Evolutionary conservation across 2,113 vertebrate genomes (phyloP), one percentile per base, ranked within the genome.

Genomic region (Callionymus lyra): DNA sequence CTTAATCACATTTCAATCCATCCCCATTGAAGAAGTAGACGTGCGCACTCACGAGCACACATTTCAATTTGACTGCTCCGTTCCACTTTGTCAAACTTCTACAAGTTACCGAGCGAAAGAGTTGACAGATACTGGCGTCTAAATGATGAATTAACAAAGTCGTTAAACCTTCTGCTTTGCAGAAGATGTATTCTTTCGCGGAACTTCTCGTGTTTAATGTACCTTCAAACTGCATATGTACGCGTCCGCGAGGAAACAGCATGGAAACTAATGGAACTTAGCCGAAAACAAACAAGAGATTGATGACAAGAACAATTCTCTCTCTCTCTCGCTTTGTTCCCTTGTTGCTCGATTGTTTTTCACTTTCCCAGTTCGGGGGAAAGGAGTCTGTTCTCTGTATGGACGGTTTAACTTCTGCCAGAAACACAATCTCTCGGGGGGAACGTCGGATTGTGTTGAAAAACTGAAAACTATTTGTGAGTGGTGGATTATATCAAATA

Each of bases 351-450:
- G 27, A 57, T 63, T 60, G 51, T 50, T 68, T 41, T 36, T 13
- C 56, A 39, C 40, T 33, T 39, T 50, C 51, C 55, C 27, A 44
- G 42, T 44, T n/a, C n/a, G n/a, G 64, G 32, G 53, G 56, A 41
- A 50, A 18, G 41, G 42, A 34, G 50, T 70, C 70, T 59, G 62
- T 68, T 67, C 63, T 56, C 56, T 37, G 55, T 60, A 65, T 51
- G 49, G 46, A 68, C 56, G 51, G 54, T 48, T 60, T 56, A 62
- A 59, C 50, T 68, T 59, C 34, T 58, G 31, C 56, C 16, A 47
- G 51, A 62, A 65, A 62, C 53, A 70, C 51, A 55, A 56, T 68
- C 68, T 75, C 56, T 50, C 60, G 39, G 19, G 61, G 61, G 65
- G 60, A 58, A 63, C 62, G 69, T 27, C 8, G 21, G 21, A 27